Percentiles rank a stretch among this genome's conserved stretches.
Conservation (phyloP, 2,113 vertebrate species). For the Nerophis lumbriciformis region DNA sequence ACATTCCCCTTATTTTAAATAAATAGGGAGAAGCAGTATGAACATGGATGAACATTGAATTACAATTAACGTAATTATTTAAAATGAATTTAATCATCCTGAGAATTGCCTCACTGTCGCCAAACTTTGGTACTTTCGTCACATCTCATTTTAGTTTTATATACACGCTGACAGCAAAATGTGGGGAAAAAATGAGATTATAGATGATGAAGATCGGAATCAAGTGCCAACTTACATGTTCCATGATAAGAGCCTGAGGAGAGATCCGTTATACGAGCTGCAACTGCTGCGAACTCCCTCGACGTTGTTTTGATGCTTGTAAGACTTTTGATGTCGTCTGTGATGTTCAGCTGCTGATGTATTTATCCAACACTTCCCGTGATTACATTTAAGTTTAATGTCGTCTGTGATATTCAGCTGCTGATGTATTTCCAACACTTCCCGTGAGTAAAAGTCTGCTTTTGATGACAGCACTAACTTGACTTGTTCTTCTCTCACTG, state of each 20-base stretch:
- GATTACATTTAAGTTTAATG: neutral
- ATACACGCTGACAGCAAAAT: neutral
- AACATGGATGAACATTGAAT: no score
- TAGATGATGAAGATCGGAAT: neutral
- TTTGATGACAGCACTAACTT: neutral
- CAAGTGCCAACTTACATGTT: neutral
- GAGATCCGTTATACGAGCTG: neutral
- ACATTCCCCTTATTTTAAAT: no score
- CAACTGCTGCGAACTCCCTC: neutral
- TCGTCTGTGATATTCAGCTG: neutral
- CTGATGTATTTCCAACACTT: neutral
- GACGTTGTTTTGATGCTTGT: neutral
- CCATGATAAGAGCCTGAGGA: neutral
- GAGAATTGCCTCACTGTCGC: neutral
- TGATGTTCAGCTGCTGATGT: no score
- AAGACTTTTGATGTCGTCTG: neutral
- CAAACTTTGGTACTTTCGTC: neutral
- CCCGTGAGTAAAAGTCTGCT: neutral
- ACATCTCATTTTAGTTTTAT: neutral
- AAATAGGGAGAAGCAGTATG: no score
- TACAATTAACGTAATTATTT: no score
- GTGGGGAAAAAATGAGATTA: no score
- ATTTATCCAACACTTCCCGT: neutral
- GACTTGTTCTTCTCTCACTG: neutral
- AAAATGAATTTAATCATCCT: no score